Evolutionary conservation across 1,140 invertebrate genomes (phyloP).

Genomic region (Meloidogyne exigua): DNA sequence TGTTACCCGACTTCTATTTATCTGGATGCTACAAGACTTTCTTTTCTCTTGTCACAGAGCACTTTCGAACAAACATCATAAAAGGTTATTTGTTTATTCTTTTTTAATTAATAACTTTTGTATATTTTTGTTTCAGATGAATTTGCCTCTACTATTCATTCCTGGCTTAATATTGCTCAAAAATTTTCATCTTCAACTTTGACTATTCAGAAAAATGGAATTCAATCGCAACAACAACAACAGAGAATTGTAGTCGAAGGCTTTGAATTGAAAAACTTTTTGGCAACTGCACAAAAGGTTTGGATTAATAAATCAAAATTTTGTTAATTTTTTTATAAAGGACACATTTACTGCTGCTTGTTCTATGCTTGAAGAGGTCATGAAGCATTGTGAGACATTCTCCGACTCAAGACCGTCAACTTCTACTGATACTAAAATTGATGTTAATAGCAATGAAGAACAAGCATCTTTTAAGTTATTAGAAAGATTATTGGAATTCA

Average conservation of each 20-base stretch:
- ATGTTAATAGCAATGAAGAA: not conserved
- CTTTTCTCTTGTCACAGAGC: constrained; percentile 32
- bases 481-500: constrained; percentile 22
- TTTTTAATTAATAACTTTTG: too few relatives aligned
- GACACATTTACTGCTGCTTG: constrained; percentile 14
- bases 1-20: constrained; percentile 46
- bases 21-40: constrained; percentile 46
- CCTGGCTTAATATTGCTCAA: constrained; percentile 34
- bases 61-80: constrained; percentile 13
- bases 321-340: constrained; percentile 13
- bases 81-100: constrained; percentile 5
- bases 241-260: constrained; percentile 28
- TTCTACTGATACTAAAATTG: not conserved
- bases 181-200: constrained; percentile 21
- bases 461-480: constrained; percentile 11
- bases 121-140: constrained; percentile 24
- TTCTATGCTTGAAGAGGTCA: constrained; percentile 21
- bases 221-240: constrained; percentile 9
- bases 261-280: constrained; percentile 36
- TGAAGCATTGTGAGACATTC: not conserved
- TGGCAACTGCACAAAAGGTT: constrained; percentile 36
- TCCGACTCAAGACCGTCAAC: not conserved
- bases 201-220: not conserved
- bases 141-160: constrained; percentile 14
- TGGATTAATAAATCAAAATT: not conserved